Conservation (phyloP, 2,888 invertebrate species). For the Tipula helvola region DNA sequence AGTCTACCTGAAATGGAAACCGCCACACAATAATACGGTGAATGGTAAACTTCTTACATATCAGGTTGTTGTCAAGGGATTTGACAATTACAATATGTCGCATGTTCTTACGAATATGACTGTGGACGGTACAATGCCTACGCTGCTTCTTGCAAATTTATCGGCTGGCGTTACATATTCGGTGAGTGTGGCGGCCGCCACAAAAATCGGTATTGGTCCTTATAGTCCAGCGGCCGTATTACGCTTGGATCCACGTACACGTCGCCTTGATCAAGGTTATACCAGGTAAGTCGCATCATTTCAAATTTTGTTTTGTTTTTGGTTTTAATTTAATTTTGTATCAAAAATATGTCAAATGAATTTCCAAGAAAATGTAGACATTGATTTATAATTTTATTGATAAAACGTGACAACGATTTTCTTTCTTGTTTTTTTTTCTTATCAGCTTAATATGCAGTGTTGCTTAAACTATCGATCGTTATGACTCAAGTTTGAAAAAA, state of each 20-base stretch:
- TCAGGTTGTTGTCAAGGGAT: slow-evolving; percentile 54
- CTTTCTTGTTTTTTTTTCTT: background rate
- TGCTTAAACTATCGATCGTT: background rate
- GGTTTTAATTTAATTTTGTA: slow-evolving; percentile 11
- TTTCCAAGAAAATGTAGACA: background rate
- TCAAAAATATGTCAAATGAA: background rate
- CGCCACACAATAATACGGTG: slow-evolving; percentile 57
- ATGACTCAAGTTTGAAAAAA: too few species aligned
- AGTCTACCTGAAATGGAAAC: slow-evolving; percentile 73
- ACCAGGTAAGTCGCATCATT: slow-evolving; percentile 26
- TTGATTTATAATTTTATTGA: slow-evolving; percentile 4
- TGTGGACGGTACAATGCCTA: slow-evolving; percentile 56
- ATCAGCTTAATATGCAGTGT: background rate
- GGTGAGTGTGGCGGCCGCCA: slow-evolving; percentile 73
- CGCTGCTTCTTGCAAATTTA: slow-evolving; percentile 67
- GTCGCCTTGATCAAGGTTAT: slow-evolving; percentile 39
- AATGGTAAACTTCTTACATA: slow-evolving; percentile 53
- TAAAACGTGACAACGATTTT: background rate
- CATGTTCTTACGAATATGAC: slow-evolving; percentile 55
- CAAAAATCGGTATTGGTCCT: slow-evolving; percentile 69
- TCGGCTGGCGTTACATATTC: slow-evolving; percentile 71
- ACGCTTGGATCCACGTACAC: slow-evolving; percentile 45
- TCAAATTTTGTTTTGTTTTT: background rate
- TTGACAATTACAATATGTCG: slow-evolving; percentile 47
- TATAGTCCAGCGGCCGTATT: slow-evolving; percentile 58